Evolutionary conservation across 2,888 invertebrate species (phyloP), one percentile per base, ranked within the genome.

Genomic region (Mythimna albipuncta): DNA sequence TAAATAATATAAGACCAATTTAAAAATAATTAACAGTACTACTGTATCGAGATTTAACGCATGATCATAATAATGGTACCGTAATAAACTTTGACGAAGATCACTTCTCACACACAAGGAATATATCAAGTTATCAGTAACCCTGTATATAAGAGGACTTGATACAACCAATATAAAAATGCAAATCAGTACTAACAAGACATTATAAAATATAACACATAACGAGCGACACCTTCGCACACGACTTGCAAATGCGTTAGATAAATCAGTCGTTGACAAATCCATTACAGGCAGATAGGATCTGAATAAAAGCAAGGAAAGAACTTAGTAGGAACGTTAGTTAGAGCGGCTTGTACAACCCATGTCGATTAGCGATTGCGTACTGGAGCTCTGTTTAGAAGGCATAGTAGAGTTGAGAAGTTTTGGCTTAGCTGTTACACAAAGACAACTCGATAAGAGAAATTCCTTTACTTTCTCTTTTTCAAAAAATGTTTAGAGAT

Each of bases 221-320:
- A 61, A 70, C 21, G 2, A 64, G n/a, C 19, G 57, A 72, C 67
- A 59, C 66, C 58, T 63, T 21, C 35, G 61, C 58, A 69, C 44
- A 72, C 26, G 32, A 19, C 47, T 72, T 69, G 75, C 63, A 70
- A 81, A 75, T 72, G 69, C 57, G 35, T 32, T 41, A 76, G 55
- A 81, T 83, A 85, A 78, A 82, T 86, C 77, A 70, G 64, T 59
- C 78, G 78, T 82, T 82, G 85, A 86, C 83, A 85, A 86, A 86
- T 80, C 83, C 80, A 86, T 85, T 85, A 86, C 72, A 72, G 66
- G 64, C 64, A 63, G 77, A 75, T 78, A 75, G 69, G n/a, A 79
- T 78, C 79, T 74, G 58, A 78, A 78, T 81, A 84, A 79, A 83
- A 75, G 70, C 59, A 73, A 54, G 71, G 64, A 72, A 76, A 71